Evolutionary conservation across 2,797 vertebrate species (phyloP).

Genomic region (Lophotriccus pileatus): DNA sequence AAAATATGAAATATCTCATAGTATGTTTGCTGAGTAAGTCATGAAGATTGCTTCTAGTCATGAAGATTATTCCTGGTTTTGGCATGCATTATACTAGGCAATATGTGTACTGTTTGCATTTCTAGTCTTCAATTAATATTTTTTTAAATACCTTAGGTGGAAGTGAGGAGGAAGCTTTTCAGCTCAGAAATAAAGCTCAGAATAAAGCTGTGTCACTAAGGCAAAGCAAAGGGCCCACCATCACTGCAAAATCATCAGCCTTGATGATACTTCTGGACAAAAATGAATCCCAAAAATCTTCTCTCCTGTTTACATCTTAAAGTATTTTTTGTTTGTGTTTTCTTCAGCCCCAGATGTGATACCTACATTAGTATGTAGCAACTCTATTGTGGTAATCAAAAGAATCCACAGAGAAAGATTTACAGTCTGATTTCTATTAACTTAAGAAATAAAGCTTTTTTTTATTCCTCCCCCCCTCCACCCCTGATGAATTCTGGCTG

Average conservation of each 20-base stretch:
- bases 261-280: rapidly evolving
- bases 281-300: background rate
- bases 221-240: background rate
- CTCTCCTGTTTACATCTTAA: background rate
- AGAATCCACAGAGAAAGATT: background rate
- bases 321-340: background rate
- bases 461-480: too few relatives aligned
- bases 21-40: background rate
- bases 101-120: background rate
- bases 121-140: background rate
- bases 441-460: background rate
- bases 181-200: background rate
- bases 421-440: background rate
- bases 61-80: background rate
- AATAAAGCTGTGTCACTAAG: background rate
- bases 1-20: background rate
- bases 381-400: background rate
- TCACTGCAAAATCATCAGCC: background rate
- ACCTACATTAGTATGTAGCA: background rate
- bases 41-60: background rate
- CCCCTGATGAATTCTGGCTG: background rate
- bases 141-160: background rate
- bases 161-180: background rate
- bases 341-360: background rate
- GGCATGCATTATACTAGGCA: background rate